Conservation (phyloP, 2,797 vertebrate genomes). For the Helicolenus hilgendorfi region DNA sequence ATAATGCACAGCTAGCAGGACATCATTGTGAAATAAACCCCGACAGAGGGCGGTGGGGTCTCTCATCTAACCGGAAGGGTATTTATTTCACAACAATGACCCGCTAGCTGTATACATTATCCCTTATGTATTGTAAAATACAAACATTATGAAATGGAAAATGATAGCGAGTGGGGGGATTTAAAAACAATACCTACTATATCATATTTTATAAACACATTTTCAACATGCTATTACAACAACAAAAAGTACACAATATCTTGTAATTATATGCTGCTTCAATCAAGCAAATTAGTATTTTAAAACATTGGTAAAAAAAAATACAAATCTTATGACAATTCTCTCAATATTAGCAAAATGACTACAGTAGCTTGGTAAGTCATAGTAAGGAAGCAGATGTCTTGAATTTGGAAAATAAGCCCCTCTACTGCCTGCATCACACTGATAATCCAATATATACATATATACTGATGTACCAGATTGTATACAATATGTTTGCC, state of each 20-base stretch:
- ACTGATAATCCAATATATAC: background rate
- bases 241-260: background rate
- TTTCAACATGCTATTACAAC: background rate
- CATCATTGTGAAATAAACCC: too few relatives aligned
- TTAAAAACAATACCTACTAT: background rate
- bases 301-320: background rate
- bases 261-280: background rate
- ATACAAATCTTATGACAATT: background rate
- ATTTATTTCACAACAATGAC: too few relatives aligned
- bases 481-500: background rate
- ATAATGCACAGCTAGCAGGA: too few relatives aligned
- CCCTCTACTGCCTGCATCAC: background rate
- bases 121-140: background rate
- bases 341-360: background rate
- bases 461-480: too few relatives aligned
- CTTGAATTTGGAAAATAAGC: background rate
- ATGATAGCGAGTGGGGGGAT: too few relatives aligned
- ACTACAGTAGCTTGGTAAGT: background rate
- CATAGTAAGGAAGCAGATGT: background rate
- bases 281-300: background rate
- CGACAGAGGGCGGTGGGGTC: too few relatives aligned
- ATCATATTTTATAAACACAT: background rate
- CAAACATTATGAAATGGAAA: background rate
- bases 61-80: too few relatives aligned
- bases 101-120: background rate